Evolutionary conservation across 2,888 invertebrate genomes (phyloP), one percentile per base, ranked within the genome.

Genomic region (Caenorhabditis afra): DNA sequence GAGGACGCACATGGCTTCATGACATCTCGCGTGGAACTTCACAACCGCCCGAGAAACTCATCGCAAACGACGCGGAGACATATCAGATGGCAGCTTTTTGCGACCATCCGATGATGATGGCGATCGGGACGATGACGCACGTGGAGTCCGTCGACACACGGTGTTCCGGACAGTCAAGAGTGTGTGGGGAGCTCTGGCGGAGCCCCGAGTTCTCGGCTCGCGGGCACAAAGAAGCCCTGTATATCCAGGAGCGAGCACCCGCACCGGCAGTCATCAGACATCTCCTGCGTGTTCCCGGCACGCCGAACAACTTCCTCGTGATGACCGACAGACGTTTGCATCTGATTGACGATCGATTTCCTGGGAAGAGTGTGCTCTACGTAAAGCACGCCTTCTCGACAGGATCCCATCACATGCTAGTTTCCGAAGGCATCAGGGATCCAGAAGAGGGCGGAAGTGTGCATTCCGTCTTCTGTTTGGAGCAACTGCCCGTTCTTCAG

Each of bases 271-370:
- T 14, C 7, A 57, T 79, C 55, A n/a, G 57, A 11, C 79, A 81
- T 29, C 16, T 84, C 29, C 50, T 35, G 35, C n/a, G 57, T 4
- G 10, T 81, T 11, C 65, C 73, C 3, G 23, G 47, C 0, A 61
- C 45, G 1, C 37, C 76, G 10, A 75, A 82, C 47, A 61, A 52
- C n/a, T 75, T 67, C n/a, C 1, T 81, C 1, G 67, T 66, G 4
- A 59, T 85, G 52, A 82, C 80, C 10, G 77, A 74, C 47, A 45
- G 66, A 35, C 20, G 62, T n/a, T 10, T 81, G 20, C 70, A 77
- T 59, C 57, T 85, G 4, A n/a, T 85, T 7, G 85, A 85, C 62
- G 83, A 85, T 50, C 74, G 85, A 29, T 79, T 79, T 39, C 82
- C 82, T 1, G 76, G 76, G 37, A 50, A 37, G 10, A 12, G 74